Evolutionary conservation across 2,888 invertebrate species (phyloP).

Genomic region (Electrophaes corylata): DNA sequence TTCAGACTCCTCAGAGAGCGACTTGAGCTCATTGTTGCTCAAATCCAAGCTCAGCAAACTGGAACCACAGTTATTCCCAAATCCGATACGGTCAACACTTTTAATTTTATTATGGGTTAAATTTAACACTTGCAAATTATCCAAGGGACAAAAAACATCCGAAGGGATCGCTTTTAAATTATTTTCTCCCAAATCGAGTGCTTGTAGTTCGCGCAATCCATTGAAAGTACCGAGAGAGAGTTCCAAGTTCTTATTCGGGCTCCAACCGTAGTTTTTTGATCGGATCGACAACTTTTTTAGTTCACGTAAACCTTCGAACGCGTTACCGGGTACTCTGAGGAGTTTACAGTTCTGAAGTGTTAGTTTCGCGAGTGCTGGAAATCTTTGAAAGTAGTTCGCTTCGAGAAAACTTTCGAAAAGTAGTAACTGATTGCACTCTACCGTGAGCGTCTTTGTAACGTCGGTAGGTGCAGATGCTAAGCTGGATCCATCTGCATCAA

Average conservation of each 20-base stretch:
- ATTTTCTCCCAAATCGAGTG: constrained; percentile 91
- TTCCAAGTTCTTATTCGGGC: constrained; percentile 89
- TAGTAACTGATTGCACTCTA: constrained; percentile 91
- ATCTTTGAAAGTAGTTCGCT: constrained; percentile 88
- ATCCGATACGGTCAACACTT: constrained; percentile 90
- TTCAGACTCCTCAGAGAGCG: constrained; percentile 89
- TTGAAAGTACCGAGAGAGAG: constrained; percentile 88
- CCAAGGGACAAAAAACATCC: constrained; percentile 90
- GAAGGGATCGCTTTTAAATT: constrained; percentile 91
- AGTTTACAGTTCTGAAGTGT: constrained; percentile 92
- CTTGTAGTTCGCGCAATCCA: constrained; percentile 91
- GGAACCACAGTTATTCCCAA: constrained; percentile 86
- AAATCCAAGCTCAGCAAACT: constrained; percentile 91
- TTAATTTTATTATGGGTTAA: constrained; percentile 92
- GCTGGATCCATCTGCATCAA: constrained; percentile 88
- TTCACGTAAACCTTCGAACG: constrained; percentile 92
- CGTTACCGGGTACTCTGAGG: constrained; percentile 89
- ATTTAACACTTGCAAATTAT: constrained; percentile 92
- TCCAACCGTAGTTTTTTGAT: constrained; percentile 92
- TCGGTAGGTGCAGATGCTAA: constrained; percentile 86
- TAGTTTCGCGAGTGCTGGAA: constrained; percentile 90
- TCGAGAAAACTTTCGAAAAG: constrained; percentile 91
- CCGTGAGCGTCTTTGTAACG: constrained; percentile 88
- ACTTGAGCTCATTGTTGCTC: constrained; percentile 90
- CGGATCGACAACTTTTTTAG: constrained; percentile 91